phyloP scores from a whole-genome alignment of 2,113 vertebrate species.

The Colinus virginianus region DNA sequence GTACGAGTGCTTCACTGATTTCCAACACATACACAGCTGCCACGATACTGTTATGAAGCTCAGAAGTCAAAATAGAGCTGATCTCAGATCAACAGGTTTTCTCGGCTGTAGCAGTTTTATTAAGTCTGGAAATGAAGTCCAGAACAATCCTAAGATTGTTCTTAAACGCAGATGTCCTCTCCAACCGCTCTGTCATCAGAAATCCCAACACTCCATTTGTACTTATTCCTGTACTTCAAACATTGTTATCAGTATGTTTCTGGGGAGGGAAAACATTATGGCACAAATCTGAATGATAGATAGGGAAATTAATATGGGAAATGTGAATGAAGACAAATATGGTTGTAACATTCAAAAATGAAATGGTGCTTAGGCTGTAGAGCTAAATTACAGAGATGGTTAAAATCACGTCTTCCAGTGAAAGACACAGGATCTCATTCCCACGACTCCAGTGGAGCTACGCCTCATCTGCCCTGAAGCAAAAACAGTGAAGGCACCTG shows the following conservation, averaged over 20 bases:
- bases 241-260: neutral
- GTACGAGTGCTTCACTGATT: neutral
- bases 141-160: neutral
- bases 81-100: neutral
- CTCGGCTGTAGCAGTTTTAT: neutral
- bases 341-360: neutral
- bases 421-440: neutral
- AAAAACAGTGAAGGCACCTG: neutral
- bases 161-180: neutral
- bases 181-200: neutral
- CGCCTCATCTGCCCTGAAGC: neutral
- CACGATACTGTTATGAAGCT: neutral
- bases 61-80: constrained; percentile 1
- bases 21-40: neutral
- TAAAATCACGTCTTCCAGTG: neutral
- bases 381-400: neutral
- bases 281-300: neutral
- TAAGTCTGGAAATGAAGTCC: neutral
- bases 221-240: neutral
- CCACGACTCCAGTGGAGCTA: neutral
- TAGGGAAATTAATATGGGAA: neutral
- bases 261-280: neutral
- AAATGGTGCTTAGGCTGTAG: neutral
- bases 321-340: neutral
- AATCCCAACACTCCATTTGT: neutral